These are phyloP conservation scores for Ectemnius cavifrons DNA, from an alignment of 2,888 invertebrate species.

Conservation along the genomic window DNA sequence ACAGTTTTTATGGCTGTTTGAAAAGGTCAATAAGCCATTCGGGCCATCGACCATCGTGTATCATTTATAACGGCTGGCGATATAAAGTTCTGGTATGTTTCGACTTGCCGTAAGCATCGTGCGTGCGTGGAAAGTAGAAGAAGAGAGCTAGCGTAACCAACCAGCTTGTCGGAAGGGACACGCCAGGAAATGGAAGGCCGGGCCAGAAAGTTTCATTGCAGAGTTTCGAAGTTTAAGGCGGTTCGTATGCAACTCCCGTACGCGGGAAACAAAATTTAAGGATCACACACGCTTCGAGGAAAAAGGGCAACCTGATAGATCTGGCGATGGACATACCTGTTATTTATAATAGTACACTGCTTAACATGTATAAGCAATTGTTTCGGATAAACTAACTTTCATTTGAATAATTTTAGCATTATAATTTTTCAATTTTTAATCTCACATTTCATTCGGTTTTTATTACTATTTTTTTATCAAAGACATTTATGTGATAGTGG, in stretches of 20 bases:
- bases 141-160: conserved; percentile 7
- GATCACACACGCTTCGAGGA: conserved; percentile 17
- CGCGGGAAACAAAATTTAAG: conserved; percentile 53
- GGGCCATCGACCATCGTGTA: conserved; percentile 29
- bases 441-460: no score
- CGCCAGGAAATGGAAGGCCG: conserved; percentile 21
- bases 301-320: no score
- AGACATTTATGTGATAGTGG: no score
- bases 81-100: conserved; percentile 58
- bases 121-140: conserved; percentile 54
- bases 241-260: conserved; percentile 34
- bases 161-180: conserved; percentile 10
- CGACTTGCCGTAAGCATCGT: conserved; percentile 50
- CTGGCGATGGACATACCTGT: no score
- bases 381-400: no score
- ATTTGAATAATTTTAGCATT: no score
- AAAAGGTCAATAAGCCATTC: conserved; percentile 2
- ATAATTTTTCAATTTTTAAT: no score
- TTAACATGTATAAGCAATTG: no score
- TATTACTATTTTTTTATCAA: no score
- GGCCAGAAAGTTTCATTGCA: conserved; percentile 11
- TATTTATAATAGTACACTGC: no score
- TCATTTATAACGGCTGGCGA: conserved; percentile 56
- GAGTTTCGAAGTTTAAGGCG: conserved; percentile 41
- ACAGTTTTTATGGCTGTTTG: neutral